Conservation (phyloP, 2,888 invertebrate species). For the Lagria hirta region DNA sequence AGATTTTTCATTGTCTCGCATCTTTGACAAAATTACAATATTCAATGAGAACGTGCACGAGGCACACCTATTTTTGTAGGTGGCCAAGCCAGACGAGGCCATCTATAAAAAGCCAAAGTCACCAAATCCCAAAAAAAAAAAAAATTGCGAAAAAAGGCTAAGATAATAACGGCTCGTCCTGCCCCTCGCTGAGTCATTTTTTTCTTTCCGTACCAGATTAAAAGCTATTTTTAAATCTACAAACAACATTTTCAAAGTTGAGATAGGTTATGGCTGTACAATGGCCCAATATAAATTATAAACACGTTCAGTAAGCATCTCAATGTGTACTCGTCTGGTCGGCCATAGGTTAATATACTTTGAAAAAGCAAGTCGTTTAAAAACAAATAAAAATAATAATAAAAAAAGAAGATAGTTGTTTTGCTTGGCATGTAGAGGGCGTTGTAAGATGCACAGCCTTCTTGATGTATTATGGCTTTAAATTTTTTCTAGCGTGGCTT, state of each 20-base stretch:
- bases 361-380: conserved; percentile 53
- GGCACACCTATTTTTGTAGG: conserved; percentile 23
- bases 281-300: conserved; percentile 35
- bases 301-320: conserved; percentile 30
- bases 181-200: conserved; percentile 13
- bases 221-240: conserved; percentile 53
- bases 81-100: conserved; percentile 22
- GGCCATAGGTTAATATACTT: conserved; percentile 53
- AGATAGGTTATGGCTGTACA: conserved; percentile 54
- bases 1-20: too few relatives aligned
- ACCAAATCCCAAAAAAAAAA: conserved; percentile 11
- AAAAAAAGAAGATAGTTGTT: conserved; percentile 37
- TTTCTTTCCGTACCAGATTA: conserved; percentile 44
- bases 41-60: not conserved
- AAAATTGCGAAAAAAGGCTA: conserved; percentile 5
- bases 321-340: conserved; percentile 34
- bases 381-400: conserved; percentile 52
- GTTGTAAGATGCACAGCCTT: conserved; percentile 38
- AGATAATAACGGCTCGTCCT: not conserved
- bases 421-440: conserved; percentile 44
- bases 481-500: conserved; percentile 1
- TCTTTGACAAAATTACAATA: not conserved
- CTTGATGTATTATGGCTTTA: conserved; percentile 33
- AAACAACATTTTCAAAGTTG: conserved; percentile 54
- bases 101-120: conserved; percentile 3